Evolutionary conservation across 2,888 invertebrate genomes (phyloP), one percentile per base, ranked within the genome.

Genomic region (Drosophila meridiana): DNA sequence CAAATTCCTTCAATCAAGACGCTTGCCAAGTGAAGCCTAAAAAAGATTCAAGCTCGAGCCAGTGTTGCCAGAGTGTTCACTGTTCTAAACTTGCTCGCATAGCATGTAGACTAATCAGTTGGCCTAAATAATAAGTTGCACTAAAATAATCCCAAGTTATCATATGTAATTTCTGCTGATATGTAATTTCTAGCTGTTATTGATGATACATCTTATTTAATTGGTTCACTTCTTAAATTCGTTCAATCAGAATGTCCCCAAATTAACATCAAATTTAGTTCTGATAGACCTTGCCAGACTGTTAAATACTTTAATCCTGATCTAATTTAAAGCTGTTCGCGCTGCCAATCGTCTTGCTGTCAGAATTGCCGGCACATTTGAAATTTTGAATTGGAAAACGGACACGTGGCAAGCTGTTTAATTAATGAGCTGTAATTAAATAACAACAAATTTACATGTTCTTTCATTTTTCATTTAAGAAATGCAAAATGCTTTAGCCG

Each of bases 391-490:
- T 56, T 38, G 11, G 47, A 50, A 26, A 47, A 26, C 50, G 40
- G 45, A 61, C 74, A 74, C 66, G 79, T 67, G 74, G 61, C 69
- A 64, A 50, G 28, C 40, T 47, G 28, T 63, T 77, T 70, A 86
- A 86, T 77, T 81, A 87, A 90, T 88, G 80, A 63, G 69, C 73
- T 70, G 64, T 78, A 88, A 84, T 89, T 82, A 85, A 80, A 83
- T 82, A 76, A 80, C 86, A 90, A 56, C 88, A 69, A 61, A 67
- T 78, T 68, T 76, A 78, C 80, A 87, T 86, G 76, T 76, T 80
- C 58, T 64, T 70, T 72, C 59, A 88, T 90, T 88, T 81, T 74
- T 85, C 80, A 87, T 78, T 76, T 73, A 77, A 67, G 69, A 73
- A 77, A 65, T 61, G 60, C 55, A 74, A 69, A 69, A 83, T 78